These are phyloP conservation scores for Nansenia antarctica DNA, from an alignment of 2,113 vertebrate species.

Conservation along the genomic window DNA sequence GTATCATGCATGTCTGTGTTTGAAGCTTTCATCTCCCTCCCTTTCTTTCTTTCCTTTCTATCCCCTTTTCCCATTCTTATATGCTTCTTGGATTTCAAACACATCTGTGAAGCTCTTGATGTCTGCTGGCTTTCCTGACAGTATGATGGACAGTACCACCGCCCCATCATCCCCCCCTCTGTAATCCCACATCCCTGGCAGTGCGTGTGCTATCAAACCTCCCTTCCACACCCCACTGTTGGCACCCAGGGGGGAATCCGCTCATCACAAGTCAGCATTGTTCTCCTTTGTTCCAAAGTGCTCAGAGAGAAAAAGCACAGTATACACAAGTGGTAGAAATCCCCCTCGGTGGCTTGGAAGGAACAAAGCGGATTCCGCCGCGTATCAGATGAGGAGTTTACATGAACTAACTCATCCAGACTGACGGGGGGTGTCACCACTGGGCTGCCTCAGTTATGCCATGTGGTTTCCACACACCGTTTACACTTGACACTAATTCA, in stretches of 20 bases:
- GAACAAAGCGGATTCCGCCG: constrained; percentile 41
- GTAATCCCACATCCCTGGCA: constrained; percentile 35
- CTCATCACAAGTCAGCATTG: constrained; percentile 59
- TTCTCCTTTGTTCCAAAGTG: constrained; percentile 46
- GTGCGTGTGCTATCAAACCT: constrained; percentile 31
- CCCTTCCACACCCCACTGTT: constrained; percentile 30
- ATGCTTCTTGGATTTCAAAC: constrained; percentile 74
- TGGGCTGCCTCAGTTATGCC: constrained; percentile 23
- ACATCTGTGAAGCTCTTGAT: constrained; percentile 59
- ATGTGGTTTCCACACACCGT: constrained; percentile 28
- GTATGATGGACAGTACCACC: constrained; percentile 50
- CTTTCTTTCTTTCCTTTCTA: constrained; percentile 10
- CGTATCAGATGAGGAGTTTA: constrained; percentile 54
- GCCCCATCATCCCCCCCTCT: constrained; percentile 13
- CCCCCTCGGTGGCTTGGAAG: constrained; percentile 41
- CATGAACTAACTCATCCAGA: constrained; percentile 42
- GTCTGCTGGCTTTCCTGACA: constrained; percentile 60
- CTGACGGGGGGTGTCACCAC: constrained; percentile 39
- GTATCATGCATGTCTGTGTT: constrained; percentile 38
- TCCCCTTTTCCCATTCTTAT: constrained; percentile 57
- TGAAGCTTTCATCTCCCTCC: constrained; percentile 28
- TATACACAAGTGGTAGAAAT: constrained; percentile 53
- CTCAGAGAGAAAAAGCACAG: constrained; percentile 12
- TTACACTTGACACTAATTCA: constrained; percentile 26
- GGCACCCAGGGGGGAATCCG: constrained; percentile 35